Percentiles rank a stretch among this genome's conserved stretches.
phyloP scores from a whole-genome alignment of 1,140 invertebrate genomes.

The Idris sp. region DNA sequence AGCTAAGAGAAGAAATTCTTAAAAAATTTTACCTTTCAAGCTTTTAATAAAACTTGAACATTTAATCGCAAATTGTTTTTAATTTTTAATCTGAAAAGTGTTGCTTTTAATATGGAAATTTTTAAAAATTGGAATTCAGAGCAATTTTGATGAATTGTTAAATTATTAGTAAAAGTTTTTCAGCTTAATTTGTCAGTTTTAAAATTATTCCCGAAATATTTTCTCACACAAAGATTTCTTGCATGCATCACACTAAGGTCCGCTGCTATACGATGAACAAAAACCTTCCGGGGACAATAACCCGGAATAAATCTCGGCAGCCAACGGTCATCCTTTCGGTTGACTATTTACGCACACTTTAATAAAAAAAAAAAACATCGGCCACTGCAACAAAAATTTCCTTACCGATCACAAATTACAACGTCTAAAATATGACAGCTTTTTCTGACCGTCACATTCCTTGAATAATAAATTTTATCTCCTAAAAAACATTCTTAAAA shows the following conservation, averaged over 20 bases:
- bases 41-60: no score
- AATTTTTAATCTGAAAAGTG: no score
- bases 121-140: no score
- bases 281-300: conserved; percentile 37
- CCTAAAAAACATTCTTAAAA: not conserved
- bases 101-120: no score
- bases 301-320: conserved; percentile 42
- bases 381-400: conserved; percentile 19
- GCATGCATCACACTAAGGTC: conserved; percentile 19
- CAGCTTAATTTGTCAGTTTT: no score
- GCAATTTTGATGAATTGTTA: no score
- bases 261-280: conserved; percentile 12
- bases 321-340: conserved; percentile 36
- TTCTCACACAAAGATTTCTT: not conserved
- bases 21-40: no score
- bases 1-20: no score
- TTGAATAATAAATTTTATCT: conserved; percentile 9
- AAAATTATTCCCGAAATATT: conserved; percentile 6
- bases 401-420: conserved; percentile 32
- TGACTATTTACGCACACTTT: conserved; percentile 38
- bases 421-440: conserved; percentile 14
- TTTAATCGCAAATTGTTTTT: no score
- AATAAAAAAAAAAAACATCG: conserved; percentile 39
- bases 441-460: conserved; percentile 3
- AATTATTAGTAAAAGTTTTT: no score